Evolutionary conservation across 2,113 vertebrate species (phyloP).

Genomic region (Grammomys surdaster): DNA sequence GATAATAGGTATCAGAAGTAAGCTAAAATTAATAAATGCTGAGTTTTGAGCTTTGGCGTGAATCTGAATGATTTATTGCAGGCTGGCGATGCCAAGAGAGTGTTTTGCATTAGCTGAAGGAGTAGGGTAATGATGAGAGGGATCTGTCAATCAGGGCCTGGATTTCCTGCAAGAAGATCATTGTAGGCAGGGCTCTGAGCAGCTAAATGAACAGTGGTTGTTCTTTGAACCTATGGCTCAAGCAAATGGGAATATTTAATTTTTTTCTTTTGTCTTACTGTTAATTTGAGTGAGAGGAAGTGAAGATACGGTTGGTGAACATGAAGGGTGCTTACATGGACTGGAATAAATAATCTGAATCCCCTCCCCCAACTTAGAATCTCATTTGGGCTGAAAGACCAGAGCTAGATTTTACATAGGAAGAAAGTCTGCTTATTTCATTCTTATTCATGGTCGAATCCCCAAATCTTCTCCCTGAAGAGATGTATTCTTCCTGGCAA

Average conservation of each 20-base stretch:
- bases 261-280: slow-evolving; percentile 81
- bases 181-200: slow-evolving; percentile 13
- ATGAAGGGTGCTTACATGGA: slow-evolving; percentile 73
- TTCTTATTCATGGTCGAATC: slow-evolving; percentile 87
- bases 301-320: slow-evolving; percentile 81
- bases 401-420: slow-evolving; percentile 85
- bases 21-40: slow-evolving; percentile 78
- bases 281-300: slow-evolving; percentile 75
- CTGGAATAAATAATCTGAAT: slow-evolving; percentile 86
- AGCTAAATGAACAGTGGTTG: not conserved
- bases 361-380: slow-evolving; percentile 71
- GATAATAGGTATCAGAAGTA: slow-evolving; percentile 52
- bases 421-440: slow-evolving; percentile 82
- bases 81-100: slow-evolving; percentile 63
- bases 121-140: slow-evolving; percentile 60
- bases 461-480: slow-evolving; percentile 78
- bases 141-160: slow-evolving; percentile 37
- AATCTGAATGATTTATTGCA: slow-evolving; percentile 77
- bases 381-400: slow-evolving; percentile 83
- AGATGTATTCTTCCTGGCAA: slow-evolving; percentile 83
- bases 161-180: slow-evolving; percentile 6
- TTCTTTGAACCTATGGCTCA: slow-evolving; percentile 65
- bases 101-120: slow-evolving; percentile 64
- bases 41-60: slow-evolving; percentile 62
- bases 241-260: slow-evolving; percentile 64